Conservation (phyloP, 2,113 vertebrate genomes). For the Anhinga anhinga region DNA sequence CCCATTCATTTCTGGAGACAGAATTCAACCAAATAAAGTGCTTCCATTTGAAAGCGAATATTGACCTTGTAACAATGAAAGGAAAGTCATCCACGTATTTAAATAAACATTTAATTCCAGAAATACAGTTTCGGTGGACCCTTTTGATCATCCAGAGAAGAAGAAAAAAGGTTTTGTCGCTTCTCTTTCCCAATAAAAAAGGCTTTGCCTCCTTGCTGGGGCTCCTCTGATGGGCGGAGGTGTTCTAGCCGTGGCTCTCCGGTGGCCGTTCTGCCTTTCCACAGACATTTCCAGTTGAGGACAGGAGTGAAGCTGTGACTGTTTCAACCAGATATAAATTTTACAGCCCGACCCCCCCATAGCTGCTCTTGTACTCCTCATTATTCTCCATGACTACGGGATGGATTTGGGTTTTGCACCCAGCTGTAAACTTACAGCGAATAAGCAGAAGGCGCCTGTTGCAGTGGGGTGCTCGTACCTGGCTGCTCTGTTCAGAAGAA, state of each 20-base stretch:
- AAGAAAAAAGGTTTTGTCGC: background rate
- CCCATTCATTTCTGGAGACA: constrained; percentile 69
- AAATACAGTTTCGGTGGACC: background rate
- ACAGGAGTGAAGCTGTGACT: background rate
- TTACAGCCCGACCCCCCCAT: background rate
- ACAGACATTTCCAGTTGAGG: background rate
- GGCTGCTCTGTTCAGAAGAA: background rate
- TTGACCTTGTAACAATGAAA: constrained; percentile 50
- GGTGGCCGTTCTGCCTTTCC: background rate
- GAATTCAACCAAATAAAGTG: constrained; percentile 74
- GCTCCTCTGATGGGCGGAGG: background rate
- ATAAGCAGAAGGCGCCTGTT: background rate
- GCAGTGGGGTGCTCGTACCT: background rate
- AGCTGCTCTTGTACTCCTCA: background rate
- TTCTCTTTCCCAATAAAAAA: background rate
- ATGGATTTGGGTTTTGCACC: background rate
- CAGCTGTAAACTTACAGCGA: background rate
- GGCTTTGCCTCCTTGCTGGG: background rate
- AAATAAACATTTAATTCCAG: constrained; percentile 68
- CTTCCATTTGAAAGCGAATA: constrained; percentile 69
- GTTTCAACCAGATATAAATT: background rate
- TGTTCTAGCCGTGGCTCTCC: accelerated
- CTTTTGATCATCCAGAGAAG: background rate
- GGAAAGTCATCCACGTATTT: constrained; percentile 43
- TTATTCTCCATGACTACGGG: background rate